These are phyloP conservation scores for Hydrozoanthus tunicans DNA, from an alignment of 64 coral and sea anemone species.

Conservation along the genomic window DNA sequence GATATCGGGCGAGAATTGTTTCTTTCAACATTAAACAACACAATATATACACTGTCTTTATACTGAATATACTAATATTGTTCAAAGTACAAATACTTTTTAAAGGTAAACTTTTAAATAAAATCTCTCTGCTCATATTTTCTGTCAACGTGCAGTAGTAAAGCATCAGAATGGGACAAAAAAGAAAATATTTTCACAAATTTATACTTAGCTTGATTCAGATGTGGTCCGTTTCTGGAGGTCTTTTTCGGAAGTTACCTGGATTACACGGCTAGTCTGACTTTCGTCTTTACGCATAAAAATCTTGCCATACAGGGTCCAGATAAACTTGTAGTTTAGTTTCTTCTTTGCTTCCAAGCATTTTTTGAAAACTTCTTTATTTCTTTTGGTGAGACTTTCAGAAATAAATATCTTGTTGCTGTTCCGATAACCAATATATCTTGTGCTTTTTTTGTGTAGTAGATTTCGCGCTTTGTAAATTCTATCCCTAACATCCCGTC, in stretches of 20 bases:
- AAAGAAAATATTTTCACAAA: not conserved
- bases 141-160: not conserved
- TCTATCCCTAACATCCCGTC: not conserved
- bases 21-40: slow-evolving; percentile 1
- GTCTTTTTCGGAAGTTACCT: slow-evolving; percentile 12
- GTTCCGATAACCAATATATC: slow-evolving; percentile 13
- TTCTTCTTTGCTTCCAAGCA: slow-evolving; percentile 24
- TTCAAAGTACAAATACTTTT: slow-evolving; percentile 1
- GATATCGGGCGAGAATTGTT: slow-evolving; percentile 2
- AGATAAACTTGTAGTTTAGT: slow-evolving; percentile 25
- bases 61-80: not conserved
- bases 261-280: not conserved
- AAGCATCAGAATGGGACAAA: not conserved
- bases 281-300: not conserved
- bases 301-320: not conserved
- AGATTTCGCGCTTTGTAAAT: slow-evolving; percentile 26
- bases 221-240: not conserved
- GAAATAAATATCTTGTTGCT: slow-evolving; percentile 3
- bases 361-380: slow-evolving; percentile 5
- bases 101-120: not conserved
- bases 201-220: slow-evolving; percentile 3
- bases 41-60: not conserved
- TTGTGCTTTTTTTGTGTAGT: slow-evolving; percentile 8
- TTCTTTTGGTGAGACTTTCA: not conserved
- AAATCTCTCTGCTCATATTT: not conserved